Evolutionary conservation across 2,113 vertebrate genomes (phyloP).

Genomic region (Pollimyrus isidori): DNA sequence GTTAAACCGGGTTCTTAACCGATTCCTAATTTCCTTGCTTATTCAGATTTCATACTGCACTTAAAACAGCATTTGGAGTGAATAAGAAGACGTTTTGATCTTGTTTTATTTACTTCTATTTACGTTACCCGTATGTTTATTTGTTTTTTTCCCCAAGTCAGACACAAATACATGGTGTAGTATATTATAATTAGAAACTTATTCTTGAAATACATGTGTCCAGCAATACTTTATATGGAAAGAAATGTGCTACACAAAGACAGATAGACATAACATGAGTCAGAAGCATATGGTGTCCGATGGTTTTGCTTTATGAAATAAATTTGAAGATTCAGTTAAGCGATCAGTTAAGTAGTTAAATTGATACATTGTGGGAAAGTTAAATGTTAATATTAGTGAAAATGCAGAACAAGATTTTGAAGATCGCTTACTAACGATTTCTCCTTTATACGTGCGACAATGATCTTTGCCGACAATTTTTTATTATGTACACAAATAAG

Average conservation of each 20-base stretch:
- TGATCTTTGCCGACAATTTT: too few species aligned
- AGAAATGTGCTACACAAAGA: not conserved
- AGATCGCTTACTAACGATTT: not conserved
- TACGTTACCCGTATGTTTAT: not conserved
- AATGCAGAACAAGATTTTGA: not conserved
- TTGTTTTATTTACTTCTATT: not conserved
- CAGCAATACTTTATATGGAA: not conserved
- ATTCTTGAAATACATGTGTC: not conserved
- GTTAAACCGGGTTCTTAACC: not conserved
- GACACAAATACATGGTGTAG: not conserved
- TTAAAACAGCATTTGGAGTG: not conserved
- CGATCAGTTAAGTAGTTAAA: not conserved
- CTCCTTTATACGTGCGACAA: not conserved
- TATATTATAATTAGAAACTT: not conserved
- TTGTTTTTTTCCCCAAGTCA: not conserved
- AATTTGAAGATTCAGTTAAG: not conserved
- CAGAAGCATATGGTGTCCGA: constrained; percentile 23
- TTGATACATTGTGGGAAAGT: not conserved
- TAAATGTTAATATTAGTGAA: not conserved
- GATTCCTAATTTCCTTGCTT: not conserved
- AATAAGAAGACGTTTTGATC: not conserved
- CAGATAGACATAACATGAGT: constrained; percentile 31
- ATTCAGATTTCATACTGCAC: not conserved
- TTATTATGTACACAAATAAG: not conserved
- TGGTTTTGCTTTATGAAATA: constrained; percentile 20